Conservation (phyloP, 2,113 vertebrate species). For the Phylloscopus trochilus region DNA sequence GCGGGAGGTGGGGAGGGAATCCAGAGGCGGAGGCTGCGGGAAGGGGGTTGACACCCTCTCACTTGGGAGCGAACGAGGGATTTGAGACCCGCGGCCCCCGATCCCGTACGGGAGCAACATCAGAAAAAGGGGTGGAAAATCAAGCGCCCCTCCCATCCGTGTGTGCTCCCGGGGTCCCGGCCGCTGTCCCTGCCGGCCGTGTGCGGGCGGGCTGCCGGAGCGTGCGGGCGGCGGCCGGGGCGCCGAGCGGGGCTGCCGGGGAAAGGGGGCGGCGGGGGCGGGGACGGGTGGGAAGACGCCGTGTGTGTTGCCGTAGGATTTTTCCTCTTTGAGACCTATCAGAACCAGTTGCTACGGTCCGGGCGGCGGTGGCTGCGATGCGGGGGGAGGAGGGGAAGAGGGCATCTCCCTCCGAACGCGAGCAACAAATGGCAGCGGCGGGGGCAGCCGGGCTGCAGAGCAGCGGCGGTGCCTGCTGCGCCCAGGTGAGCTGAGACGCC, state of each 20-base stretch:
- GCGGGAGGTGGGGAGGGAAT: background rate
- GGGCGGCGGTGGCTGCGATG: background rate
- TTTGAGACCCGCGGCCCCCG: background rate
- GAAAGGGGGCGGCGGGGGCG: background rate
- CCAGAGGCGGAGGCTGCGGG: background rate
- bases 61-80: background rate
- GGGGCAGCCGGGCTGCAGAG: background rate
- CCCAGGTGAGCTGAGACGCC: slow-evolving; percentile 25
- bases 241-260: background rate
- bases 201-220: background rate
- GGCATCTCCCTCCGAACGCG: background rate
- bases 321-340: slow-evolving; percentile 16
- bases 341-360: background rate
- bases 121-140: background rate
- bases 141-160: background rate
- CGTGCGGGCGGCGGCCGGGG: background rate
- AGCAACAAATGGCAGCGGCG: slow-evolving; percentile 30
- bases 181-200: background rate
- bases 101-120: background rate
- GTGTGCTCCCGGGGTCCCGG: background rate
- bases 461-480: background rate
- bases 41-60: background rate
- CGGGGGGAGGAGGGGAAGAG: background rate
- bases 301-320: background rate
- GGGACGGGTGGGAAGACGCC: background rate